Evolutionary conservation across 1,140 invertebrate genomes (phyloP), one percentile per base, ranked within the genome.

Genomic region (Microplitis demolitor): DNA sequence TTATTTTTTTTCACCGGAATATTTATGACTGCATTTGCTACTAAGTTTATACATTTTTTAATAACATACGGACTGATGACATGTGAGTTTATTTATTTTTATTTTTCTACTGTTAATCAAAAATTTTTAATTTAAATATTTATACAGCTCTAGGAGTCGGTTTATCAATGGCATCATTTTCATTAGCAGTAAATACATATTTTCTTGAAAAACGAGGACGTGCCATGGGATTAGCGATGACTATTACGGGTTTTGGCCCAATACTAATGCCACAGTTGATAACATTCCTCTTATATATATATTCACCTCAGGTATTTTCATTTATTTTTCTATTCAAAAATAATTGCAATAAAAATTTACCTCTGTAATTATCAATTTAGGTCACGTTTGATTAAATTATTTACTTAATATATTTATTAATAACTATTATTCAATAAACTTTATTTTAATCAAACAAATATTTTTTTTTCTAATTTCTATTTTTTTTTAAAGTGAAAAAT

Each of bases 231-330:
- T 79, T 92, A 2, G 89, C 92, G 0, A 90, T 93, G 84, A 92
- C 92, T 0, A 88, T 93, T 11, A 93, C 92, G 45, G 93, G 91
- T 16, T 76, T 94, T 1, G 93, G 93, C 4, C 92, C 93, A 76
- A 92, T 93, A 76, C 74, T 93, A 4, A 91, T 94, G 88, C 93
- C 93, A 0, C 90, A 91, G 71, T 79, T 94, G 35, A 89, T 93
- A 34, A 83, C 89, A 34, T 85, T 88, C 67, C 85, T 93, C 5
- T 74, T 92, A 50, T 85, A 90, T 33, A 81, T 86, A 51, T 91
- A 90, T 77, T 88, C 88, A 5, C 90, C 89, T 75, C 85, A 81
- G 78, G 89, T 88, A 61, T 88, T 13, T 33, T 53, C 9, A 1
- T 53, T 50, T 6, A 50, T 6, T 9, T 50, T 50, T 9, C 13